A percentile compares a stretch with the other conserved stretches of the same genome.
Evolutionary conservation across 2,113 vertebrate species (phyloP).

Genomic region (Serilophus lunatus): DNA sequence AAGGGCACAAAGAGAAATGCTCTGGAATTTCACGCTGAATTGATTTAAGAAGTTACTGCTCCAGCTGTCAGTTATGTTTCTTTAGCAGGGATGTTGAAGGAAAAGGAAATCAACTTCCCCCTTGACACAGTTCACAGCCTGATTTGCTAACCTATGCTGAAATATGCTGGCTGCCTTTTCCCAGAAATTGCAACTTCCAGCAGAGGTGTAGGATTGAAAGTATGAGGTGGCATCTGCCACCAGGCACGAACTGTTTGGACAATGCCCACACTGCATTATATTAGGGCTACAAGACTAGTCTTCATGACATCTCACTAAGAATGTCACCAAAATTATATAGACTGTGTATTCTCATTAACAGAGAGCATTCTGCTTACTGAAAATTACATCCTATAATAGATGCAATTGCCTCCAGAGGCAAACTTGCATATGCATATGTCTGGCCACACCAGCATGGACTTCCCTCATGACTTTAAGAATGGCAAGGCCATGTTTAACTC

Average conservation of each 20-base stretch:
- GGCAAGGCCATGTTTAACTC: neutral
- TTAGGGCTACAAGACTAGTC: neutral
- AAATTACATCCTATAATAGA: neutral
- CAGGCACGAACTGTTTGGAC: neutral
- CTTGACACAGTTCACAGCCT: neutral
- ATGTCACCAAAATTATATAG: neutral
- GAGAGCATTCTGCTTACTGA: neutral
- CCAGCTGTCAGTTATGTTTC: conserved; percentile 1
- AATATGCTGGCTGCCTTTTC: neutral
- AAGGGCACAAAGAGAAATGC: neutral
- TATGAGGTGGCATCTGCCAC: neutral
- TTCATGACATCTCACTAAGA: neutral
- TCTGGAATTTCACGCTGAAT: conserved; percentile 25
- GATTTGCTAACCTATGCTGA: neutral
- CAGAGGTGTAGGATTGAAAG: neutral
- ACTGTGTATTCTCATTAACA: neutral
- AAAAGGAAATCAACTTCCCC: neutral
- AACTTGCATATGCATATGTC: rapidly evolving
- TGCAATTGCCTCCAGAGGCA: neutral
- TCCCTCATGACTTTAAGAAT: neutral
- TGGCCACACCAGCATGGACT: neutral
- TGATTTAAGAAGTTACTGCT: conserved; percentile 17
- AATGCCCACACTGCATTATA: neutral
- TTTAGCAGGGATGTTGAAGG: neutral
- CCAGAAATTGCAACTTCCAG: neutral